Percentiles rank a stretch among this genome's conserved stretches.
These are phyloP conservation scores for Bucco capensis DNA, from an alignment of 2,113 vertebrate genomes.

Conservation along the genomic window DNA sequence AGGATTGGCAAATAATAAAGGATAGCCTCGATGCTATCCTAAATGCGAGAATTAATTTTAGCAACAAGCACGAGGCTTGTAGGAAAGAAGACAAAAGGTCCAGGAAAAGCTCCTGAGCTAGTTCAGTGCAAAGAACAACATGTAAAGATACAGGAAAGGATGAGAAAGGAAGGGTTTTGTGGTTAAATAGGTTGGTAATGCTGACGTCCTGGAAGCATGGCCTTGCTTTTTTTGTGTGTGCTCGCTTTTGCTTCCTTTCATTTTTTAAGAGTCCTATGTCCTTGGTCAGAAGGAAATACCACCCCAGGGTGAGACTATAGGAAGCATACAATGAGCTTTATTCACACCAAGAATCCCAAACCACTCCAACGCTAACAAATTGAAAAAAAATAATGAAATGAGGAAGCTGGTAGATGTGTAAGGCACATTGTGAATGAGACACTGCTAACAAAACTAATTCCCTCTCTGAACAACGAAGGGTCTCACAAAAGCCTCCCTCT, in stretches of 20 bases:
- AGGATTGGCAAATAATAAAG: background rate
- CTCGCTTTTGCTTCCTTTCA: background rate
- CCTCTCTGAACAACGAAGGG: background rate
- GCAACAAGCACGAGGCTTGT: rapidly evolving
- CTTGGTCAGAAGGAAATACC: conserved; percentile 5
- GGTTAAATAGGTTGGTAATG: background rate
- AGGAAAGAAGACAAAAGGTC: background rate
- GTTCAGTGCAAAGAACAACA: background rate
- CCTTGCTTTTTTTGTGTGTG: background rate
- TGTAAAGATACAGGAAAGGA: background rate
- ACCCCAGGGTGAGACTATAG: background rate
- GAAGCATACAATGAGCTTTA: background rate
- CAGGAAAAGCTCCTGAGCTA: background rate
- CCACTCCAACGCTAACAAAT: background rate
- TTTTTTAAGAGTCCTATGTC: background rate
- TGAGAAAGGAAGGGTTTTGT: background rate
- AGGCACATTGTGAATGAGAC: conserved; percentile 13
- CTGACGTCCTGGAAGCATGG: background rate
- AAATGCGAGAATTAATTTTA: background rate
- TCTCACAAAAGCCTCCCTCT: conserved; percentile 13
- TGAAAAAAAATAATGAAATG: background rate
- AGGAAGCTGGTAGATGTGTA: background rate
- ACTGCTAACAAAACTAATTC: conserved; percentile 45
- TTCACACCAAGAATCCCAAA: background rate
- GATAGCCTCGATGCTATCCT: background rate